Percentiles rank a stretch among this genome's conserved stretches.
These are phyloP conservation scores for Hydraecia micacea DNA, from an alignment of 2,888 invertebrate genomes.

Conservation along the genomic window DNA sequence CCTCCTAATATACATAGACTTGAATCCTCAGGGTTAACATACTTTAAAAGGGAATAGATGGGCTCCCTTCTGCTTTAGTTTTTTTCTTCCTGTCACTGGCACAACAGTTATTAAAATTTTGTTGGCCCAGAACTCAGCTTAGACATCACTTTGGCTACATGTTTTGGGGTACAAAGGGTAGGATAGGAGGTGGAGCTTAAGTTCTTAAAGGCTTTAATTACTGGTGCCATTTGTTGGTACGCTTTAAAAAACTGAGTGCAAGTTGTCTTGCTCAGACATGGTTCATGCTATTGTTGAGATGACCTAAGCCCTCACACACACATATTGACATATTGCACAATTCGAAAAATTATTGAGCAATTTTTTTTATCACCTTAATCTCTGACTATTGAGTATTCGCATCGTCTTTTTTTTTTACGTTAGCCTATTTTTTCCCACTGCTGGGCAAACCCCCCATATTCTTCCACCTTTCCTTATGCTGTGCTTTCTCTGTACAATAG, in stretches of 20 bases:
- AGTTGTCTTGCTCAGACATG: neutral
- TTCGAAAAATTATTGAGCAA: constrained; percentile 24
- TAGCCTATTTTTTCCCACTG: no score
- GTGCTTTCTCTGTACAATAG: no score
- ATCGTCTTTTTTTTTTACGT: neutral
- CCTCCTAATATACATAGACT: neutral
- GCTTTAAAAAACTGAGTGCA: neutral
- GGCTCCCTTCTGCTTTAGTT: neutral
- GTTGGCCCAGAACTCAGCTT: neutral
- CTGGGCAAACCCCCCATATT: no score
- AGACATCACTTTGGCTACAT: neutral
- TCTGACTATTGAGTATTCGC: neutral
- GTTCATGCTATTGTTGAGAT: neutral
- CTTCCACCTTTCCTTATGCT: no score
- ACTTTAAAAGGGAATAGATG: neutral
- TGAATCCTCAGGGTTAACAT: neutral
- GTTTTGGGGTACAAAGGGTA: no score
- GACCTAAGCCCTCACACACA: neutral
- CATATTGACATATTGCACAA: constrained; percentile 21
- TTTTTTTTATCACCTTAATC: neutral
- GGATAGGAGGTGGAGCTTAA: no score
- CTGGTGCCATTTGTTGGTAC: neutral
- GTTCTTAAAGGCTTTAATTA: neutral
- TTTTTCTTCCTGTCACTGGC: neutral
- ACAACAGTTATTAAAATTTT: neutral